These are phyloP conservation scores for Scaptomyza caliginosa DNA, from an alignment of 2,888 invertebrate genomes.

Conservation along the genomic window DNA sequence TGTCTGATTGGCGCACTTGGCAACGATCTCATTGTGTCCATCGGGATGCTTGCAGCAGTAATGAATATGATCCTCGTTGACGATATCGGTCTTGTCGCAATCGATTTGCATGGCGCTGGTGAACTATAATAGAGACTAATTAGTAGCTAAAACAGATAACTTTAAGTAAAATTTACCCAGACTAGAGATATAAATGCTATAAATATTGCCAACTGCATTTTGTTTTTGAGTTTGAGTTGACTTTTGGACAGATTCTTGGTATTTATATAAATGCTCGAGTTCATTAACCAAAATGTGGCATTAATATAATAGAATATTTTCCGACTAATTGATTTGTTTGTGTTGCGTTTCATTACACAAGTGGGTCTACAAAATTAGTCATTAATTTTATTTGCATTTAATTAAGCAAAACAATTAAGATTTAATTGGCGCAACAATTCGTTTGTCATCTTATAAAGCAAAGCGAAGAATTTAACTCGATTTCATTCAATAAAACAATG, in stretches of 20 bases:
- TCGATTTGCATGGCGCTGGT: slow-evolving; percentile 51
- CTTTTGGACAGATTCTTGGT: background rate
- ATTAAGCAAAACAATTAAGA: slow-evolving; percentile 48
- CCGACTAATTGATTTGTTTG: slow-evolving; percentile 11
- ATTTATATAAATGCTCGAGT: slow-evolving; percentile 27
- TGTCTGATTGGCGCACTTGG: slow-evolving; percentile 61
- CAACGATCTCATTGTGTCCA: slow-evolving; percentile 68
- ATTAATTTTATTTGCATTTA: slow-evolving; percentile 36
- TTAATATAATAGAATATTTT: background rate
- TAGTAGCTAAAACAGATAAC: background rate
- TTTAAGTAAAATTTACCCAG: slow-evolving; percentile 48
- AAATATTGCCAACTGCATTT: slow-evolving; percentile 28
- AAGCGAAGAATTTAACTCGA: background rate
- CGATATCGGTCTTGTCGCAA: slow-evolving; percentile 56
- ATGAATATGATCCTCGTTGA: slow-evolving; percentile 74
- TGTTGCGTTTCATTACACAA: slow-evolving; percentile 46
- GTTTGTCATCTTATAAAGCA: slow-evolving; percentile 50
- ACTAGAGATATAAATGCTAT: slow-evolving; percentile 21
- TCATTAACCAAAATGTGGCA: slow-evolving; percentile 18
- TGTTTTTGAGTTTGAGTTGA: background rate
- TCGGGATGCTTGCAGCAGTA: slow-evolving; percentile 76
- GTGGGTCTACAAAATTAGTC: background rate
- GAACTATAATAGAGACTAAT: slow-evolving; percentile 1
- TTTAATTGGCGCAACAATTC: background rate
- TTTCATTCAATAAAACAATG: slow-evolving; percentile 19